phyloP scores from a whole-genome alignment of 2,888 invertebrate species.

The Agonopterix arenella region DNA sequence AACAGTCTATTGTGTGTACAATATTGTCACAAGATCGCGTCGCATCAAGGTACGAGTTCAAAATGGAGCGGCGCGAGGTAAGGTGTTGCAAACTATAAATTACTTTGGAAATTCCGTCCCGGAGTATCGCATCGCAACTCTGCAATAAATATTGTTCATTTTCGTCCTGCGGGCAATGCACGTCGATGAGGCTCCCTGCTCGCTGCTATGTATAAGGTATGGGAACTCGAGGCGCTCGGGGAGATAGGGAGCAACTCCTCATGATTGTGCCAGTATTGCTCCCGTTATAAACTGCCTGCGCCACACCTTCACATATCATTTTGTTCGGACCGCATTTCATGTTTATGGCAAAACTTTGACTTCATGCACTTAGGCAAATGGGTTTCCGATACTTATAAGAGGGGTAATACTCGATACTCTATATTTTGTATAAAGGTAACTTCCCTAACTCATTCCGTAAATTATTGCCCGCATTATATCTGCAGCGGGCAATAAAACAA shows the following conservation, averaged over 20 bases:
- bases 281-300: constrained; percentile 18
- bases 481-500: constrained; percentile 13
- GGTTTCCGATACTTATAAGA: constrained; percentile 73
- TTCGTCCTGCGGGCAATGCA: constrained; percentile 58
- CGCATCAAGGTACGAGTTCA: constrained; percentile 6
- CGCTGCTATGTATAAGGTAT: constrained; percentile 6
- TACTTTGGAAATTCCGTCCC: constrained; percentile 60
- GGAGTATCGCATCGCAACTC: constrained; percentile 51
- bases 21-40: constrained; percentile 1
- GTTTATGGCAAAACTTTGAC: constrained; percentile 73
- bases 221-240: constrained; percentile 18
- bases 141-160: constrained; percentile 69
- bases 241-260: constrained; percentile 23
- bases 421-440: constrained; percentile 44
- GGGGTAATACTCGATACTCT: constrained; percentile 41
- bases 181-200: constrained; percentile 34
- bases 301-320: constrained; percentile 69
- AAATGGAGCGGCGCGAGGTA: constrained; percentile 26
- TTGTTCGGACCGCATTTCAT: constrained; percentile 61
- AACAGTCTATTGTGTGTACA: not conserved
- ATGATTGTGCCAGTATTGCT: constrained; percentile 17
- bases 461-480: constrained; percentile 44
- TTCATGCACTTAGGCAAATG: constrained; percentile 74
- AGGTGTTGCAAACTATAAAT: constrained; percentile 65
- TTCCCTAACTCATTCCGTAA: constrained; percentile 40